Evolutionary conservation across 1,140 invertebrate species (phyloP).

Genomic region (Acromyrmex charruanus): DNA sequence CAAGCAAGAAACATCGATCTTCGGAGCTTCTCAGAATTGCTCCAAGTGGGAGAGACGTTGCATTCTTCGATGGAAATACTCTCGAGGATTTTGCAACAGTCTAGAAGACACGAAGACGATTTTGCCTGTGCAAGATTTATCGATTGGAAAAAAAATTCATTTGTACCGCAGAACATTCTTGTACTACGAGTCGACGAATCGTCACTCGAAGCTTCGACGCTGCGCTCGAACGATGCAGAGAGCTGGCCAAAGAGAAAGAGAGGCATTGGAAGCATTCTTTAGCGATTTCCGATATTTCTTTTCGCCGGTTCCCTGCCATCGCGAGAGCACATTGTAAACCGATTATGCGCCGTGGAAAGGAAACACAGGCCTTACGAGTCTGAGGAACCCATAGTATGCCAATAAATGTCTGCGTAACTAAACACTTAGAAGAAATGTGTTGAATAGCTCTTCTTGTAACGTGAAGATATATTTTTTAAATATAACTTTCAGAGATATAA

Average conservation of each 20-base stretch:
- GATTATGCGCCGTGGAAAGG: constrained; percentile 26
- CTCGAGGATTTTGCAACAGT: constrained; percentile 14
- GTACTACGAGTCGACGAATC: constrained; percentile 22
- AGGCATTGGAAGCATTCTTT: constrained; percentile 37
- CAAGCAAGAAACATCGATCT: constrained; percentile 51
- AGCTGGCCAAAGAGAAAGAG: background rate
- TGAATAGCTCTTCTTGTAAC: background rate
- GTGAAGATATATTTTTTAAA: constrained; percentile 2
- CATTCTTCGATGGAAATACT: constrained; percentile 46
- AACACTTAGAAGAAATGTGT: background rate
- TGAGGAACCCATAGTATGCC: background rate
- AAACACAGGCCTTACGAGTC: constrained; percentile 14
- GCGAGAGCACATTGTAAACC: constrained; percentile 19
- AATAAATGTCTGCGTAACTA: background rate
- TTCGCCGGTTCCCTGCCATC: background rate
- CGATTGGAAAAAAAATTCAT: constrained; percentile 37
- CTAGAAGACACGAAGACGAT: constrained; percentile 2
- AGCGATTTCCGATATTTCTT: constrained; percentile 68
- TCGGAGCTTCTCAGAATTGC: background rate
- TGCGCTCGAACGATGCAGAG: background rate
- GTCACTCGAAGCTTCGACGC: constrained; percentile 44
- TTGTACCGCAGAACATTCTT: background rate
- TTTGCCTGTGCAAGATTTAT: constrained; percentile 38
- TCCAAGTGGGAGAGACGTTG: constrained; percentile 6
- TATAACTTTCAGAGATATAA: background rate